These are phyloP conservation scores for Promerops cafer DNA, from an alignment of 2,113 vertebrate species.

Conservation along the genomic window DNA sequence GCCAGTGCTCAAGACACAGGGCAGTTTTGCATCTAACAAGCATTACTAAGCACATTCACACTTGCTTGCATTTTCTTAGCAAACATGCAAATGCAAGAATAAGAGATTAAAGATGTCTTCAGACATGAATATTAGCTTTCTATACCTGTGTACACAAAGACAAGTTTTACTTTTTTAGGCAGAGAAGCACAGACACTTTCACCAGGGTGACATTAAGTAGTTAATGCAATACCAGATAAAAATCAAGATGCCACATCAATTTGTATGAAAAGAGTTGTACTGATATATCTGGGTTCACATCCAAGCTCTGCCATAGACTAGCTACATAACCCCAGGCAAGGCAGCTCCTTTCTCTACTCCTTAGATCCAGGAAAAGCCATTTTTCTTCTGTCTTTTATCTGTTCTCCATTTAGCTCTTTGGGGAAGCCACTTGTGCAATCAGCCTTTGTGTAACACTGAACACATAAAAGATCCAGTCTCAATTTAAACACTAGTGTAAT, in stretches of 20 bases:
- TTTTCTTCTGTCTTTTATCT: slow-evolving; percentile 2
- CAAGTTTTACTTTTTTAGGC: neutral
- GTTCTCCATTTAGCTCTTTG: neutral
- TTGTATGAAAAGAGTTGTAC: neutral
- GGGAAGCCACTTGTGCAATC: neutral
- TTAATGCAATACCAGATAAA: neutral
- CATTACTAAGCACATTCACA: neutral
- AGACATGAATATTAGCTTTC: neutral
- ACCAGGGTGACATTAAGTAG: neutral
- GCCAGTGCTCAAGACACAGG: neutral
- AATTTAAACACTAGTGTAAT: neutral
- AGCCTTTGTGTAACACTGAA: neutral
- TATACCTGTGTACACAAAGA: neutral
- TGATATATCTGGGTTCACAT: neutral
- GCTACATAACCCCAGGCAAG: neutral
- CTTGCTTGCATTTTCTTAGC: neutral
- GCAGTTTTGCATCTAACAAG: neutral
- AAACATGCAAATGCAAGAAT: neutral
- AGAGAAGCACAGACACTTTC: neutral
- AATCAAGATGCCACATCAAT: neutral
- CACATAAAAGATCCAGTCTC: neutral
- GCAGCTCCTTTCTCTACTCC: neutral
- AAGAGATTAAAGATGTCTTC: neutral
- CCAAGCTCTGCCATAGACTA: neutral
- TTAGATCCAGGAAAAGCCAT: neutral